Conservation (phyloP, 2,888 invertebrate genomes). For the Psylliodes chrysocephalus region DNA sequence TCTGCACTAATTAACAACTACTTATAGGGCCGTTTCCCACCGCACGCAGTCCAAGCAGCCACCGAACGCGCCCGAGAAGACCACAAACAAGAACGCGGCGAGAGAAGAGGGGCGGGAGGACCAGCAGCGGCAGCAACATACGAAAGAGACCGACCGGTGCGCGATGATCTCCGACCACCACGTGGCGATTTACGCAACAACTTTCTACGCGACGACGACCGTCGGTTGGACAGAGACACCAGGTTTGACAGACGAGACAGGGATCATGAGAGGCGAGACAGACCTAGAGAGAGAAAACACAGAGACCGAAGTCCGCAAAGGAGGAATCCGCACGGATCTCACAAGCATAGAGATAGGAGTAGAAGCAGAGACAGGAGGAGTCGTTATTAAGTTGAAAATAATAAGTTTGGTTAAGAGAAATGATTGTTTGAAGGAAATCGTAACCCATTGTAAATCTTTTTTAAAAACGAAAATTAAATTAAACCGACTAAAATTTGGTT, state of each 20-base stretch:
- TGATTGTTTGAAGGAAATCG: too few species aligned
- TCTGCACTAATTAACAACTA: too few species aligned
- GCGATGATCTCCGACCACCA: conserved; percentile 54
- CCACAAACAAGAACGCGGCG: conserved; percentile 30
- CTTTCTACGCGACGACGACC: conserved; percentile 57
- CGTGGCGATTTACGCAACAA: conserved; percentile 56
- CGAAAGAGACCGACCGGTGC: conserved; percentile 36
- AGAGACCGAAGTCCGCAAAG: conserved; percentile 46
- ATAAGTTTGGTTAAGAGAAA: not conserved
- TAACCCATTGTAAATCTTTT: too few species aligned
- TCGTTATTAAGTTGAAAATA: conserved; percentile 22
- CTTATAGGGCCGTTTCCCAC: conserved; percentile 58
- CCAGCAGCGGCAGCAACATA: conserved; percentile 25
- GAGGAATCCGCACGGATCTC: conserved; percentile 52
- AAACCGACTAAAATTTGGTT: too few species aligned
- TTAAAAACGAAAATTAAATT: too few species aligned
- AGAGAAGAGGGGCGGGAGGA: conserved; percentile 27
- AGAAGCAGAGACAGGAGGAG: conserved; percentile 23
- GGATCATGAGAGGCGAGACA: conserved; percentile 29
- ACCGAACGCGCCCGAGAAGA: conserved; percentile 49
- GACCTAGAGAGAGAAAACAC: conserved; percentile 47
- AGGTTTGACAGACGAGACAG: conserved; percentile 54
- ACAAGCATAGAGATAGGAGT: conserved; percentile 46
- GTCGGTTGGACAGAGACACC: conserved; percentile 51
- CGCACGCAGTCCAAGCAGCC: conserved; percentile 57